phyloP scores from a whole-genome alignment of 1,140 invertebrate species.

The Gyrodactylus salaris region DNA sequence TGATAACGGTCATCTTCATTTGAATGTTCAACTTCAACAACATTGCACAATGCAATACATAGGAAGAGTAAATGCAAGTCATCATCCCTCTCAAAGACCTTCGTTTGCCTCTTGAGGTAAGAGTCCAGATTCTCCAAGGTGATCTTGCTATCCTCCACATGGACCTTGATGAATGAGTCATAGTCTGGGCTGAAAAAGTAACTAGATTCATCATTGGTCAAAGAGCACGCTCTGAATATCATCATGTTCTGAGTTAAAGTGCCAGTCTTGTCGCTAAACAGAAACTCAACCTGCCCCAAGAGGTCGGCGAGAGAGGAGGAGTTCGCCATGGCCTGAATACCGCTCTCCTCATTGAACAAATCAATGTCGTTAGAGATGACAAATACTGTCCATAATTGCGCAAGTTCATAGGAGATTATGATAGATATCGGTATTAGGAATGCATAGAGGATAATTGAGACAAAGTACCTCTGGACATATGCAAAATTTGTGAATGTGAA shows the following conservation, averaged over 20 bases:
- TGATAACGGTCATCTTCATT: background rate
- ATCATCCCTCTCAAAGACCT: background rate
- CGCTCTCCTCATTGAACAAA: constrained; percentile 38
- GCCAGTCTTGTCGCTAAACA: constrained; percentile 77
- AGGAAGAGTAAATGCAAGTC: background rate
- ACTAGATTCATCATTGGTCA: constrained; percentile 38
- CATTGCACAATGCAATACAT: background rate
- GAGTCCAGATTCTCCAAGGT: background rate
- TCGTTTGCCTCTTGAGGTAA: background rate
- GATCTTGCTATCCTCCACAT: background rate
- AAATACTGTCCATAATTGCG: constrained; percentile 31
- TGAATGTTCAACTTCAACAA: background rate
- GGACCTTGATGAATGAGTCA: background rate
- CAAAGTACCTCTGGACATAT: constrained; percentile 14
- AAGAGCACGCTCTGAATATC: constrained; percentile 64
- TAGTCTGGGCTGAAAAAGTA: background rate
- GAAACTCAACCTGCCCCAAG: constrained; percentile 36
- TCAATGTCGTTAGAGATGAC: constrained; percentile 30
- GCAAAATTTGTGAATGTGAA: background rate
- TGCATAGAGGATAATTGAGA: constrained; percentile 29
- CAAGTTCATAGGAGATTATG: constrained; percentile 32
- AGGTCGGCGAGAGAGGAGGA: constrained; percentile 26
- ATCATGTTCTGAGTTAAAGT: constrained; percentile 89
- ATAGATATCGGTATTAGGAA: constrained; percentile 35
- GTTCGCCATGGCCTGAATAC: constrained; percentile 57